phyloP scores from a whole-genome alignment of 2,888 invertebrate species.

The Hyalella azteca region DNA sequence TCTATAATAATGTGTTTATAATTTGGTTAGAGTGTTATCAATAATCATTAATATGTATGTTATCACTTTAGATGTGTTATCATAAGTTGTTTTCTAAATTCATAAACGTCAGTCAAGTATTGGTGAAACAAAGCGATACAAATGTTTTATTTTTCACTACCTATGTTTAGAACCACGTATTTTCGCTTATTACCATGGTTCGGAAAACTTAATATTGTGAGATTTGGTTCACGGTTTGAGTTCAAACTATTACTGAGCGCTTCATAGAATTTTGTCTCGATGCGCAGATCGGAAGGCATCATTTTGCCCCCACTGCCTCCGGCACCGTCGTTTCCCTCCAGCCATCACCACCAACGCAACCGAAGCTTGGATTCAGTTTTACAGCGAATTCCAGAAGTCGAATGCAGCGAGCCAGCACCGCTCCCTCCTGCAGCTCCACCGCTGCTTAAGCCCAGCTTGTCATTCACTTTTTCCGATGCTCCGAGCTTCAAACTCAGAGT shows the following conservation, averaged over 20 bases:
- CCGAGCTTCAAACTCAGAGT: constrained; percentile 48
- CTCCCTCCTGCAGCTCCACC: constrained; percentile 47
- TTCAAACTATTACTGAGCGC: too few species aligned
- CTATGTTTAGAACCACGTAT: too few species aligned
- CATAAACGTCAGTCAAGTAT: too few species aligned
- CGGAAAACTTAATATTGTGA: too few species aligned
- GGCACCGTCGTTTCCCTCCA: constrained; percentile 62
- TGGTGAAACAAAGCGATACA: too few species aligned
- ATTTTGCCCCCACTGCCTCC: constrained; percentile 67
- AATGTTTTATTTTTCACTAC: too few species aligned
- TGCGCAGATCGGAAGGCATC: constrained; percentile 71
- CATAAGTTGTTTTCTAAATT: too few species aligned
- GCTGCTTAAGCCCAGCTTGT: constrained; percentile 56
- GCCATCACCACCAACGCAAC: constrained; percentile 76
- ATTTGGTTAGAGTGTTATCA: background rate
- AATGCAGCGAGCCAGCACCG: constrained; percentile 64
- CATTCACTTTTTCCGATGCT: constrained; percentile 53
- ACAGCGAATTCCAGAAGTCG: constrained; percentile 86
- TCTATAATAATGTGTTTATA: background rate
- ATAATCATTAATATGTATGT: too few species aligned
- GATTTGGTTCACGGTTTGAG: too few species aligned
- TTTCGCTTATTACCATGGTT: too few species aligned
- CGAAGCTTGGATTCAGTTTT: constrained; percentile 87
- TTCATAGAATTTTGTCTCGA: too few species aligned
- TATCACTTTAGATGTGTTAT: too few species aligned